Base-by-base conservation (phyloP, 2,113 vertebrate genomes). In the Megaleporinus macrocephalus region DNA sequence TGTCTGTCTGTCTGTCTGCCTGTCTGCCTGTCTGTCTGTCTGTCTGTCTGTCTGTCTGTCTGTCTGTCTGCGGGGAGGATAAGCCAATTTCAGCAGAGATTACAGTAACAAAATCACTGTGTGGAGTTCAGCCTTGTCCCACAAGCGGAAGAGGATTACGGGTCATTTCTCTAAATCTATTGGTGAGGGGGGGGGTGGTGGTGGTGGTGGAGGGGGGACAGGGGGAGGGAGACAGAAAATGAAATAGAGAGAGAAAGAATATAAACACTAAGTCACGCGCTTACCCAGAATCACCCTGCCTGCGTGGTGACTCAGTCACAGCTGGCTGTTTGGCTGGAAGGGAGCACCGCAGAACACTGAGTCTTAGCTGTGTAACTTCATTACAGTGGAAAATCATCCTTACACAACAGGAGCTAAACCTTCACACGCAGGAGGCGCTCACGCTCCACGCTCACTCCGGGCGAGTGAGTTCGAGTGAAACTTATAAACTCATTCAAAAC, bases 31-130 rank as follows among this genome's bases (percentile, higher is more conserved):
- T n/a, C n/a, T n/a, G n/a, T n/a, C n/a, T n/a, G n/a, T n/a, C 33
- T 14, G 12, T 59, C 27, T 24, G 41, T 12, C 5, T 53, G 73
- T 20, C n/a, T 44, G 66, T 75, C 22, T 63, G 53, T n/a, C 36
- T 41, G 47, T 41, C 74, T 76, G 26, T 30, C 57, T 29, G 55
- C 65, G 22, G 68, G 78, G 57, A 84, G 65, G 55, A 68, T 82
- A 83, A 86, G 71, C 65, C 81, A 78, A 81, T 75, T 84, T 80
- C 36, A 73, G 71, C 78, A 69, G 61, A 78, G 76, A 85, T 82
- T 85, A 80, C 65, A 79, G 73, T 84, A 83, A 77, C 80, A 80
- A 62, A 86, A 76, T 79, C 81, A 76, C 78, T 73, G 36, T 29
- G 29, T 73, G 44, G 71, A 82, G 76, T 79, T 69, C 55, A 77